Evolutionary conservation across 1,140 invertebrate species (phyloP).

Genomic region (Diachasmimorpha longicaudata): DNA sequence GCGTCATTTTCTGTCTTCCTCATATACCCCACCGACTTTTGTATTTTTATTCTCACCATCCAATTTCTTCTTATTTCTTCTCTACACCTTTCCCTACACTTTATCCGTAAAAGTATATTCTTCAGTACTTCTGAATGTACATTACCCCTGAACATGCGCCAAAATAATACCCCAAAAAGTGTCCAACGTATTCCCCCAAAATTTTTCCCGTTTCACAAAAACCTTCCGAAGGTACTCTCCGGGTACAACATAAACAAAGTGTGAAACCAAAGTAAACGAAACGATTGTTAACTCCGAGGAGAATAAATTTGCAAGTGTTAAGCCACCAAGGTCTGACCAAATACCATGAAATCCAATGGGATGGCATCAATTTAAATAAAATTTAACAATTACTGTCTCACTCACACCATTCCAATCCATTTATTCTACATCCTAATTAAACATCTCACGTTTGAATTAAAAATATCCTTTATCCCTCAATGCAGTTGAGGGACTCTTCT

Average conservation of each 20-base stretch:
- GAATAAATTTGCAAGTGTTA: constrained; percentile 36
- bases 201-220: no score
- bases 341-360: neutral
- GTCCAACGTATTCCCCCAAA: constrained; percentile 6
- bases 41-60: constrained; percentile 6
- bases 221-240: neutral
- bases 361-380: neutral
- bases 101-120: neutral
- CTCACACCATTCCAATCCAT: neutral
- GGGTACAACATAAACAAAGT: constrained; percentile 28
- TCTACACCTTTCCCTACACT: neutral
- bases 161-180: constrained; percentile 35
- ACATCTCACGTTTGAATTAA: neutral
- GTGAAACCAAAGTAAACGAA: constrained; percentile 12
- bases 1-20: constrained; percentile 27
- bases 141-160: constrained; percentile 46
- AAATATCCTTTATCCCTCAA: neutral
- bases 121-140: constrained; percentile 27
- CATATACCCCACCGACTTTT: constrained; percentile 1
- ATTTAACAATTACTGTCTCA: neutral
- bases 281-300: constrained; percentile 19
- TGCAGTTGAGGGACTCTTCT: no score
- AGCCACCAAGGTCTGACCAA: constrained; percentile 16
- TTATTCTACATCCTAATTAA: neutral
- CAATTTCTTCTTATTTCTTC: neutral